A percentile compares a stretch with the other conserved stretches of the same genome.
Conservation (phyloP, 2,888 invertebrate genomes). For the Agonum fuliginosum region DNA sequence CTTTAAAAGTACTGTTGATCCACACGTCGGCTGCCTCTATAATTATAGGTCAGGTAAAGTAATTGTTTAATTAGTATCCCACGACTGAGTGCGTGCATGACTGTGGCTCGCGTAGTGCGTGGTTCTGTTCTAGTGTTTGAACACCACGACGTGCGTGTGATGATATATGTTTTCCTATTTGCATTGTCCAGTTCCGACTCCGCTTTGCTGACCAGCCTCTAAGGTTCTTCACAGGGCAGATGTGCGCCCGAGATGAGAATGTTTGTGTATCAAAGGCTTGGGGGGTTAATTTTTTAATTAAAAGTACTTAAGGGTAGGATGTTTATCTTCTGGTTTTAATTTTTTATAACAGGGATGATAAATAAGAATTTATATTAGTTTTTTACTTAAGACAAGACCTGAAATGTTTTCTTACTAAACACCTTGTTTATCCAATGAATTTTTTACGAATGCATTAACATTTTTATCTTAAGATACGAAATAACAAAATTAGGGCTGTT, state of each 20-base stretch:
- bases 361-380: conserved; percentile 24
- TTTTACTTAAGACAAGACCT: not conserved
- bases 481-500: too few species aligned
- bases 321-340: conserved; percentile 26
- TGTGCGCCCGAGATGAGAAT: conserved; percentile 5
- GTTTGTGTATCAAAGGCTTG: conserved; percentile 1
- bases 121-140: not conserved
- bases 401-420: not conserved
- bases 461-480: too few species aligned
- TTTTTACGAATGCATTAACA: too few species aligned
- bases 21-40: conserved; percentile 9
- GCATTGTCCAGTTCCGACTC: not conserved
- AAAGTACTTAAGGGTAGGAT: conserved; percentile 35
- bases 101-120: not conserved
- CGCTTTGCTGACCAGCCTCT: not conserved
- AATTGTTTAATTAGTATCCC: conserved; percentile 57
- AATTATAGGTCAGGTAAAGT: conserved; percentile 51
- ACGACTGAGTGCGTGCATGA: conserved; percentile 32
- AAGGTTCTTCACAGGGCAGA: not conserved
- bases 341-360: conserved; percentile 10
- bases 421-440: conserved; percentile 11
- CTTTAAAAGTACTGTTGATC: not conserved
- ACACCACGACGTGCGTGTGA: not conserved
- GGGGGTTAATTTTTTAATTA: conserved; percentile 43
- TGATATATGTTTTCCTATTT: conserved; percentile 41